Percentiles rank a stretch among this genome's conserved stretches.
Conservation (phyloP, 2,888 invertebrate species). For the Tenthredo distinguenda region DNA sequence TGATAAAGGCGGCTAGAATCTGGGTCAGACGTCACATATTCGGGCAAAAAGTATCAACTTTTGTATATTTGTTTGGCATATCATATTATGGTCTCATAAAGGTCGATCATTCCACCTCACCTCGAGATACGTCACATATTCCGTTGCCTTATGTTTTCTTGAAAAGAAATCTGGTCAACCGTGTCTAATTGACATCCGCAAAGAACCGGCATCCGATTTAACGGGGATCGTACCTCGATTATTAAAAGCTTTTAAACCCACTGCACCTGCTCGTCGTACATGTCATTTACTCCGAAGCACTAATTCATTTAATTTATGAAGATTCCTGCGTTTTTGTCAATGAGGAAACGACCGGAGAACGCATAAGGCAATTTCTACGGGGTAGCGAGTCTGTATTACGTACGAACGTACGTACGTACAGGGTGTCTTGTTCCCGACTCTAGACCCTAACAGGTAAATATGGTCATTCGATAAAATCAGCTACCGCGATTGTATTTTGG, state of each 20-base stretch:
- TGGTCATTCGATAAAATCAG: not conserved
- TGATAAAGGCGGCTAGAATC: not conserved
- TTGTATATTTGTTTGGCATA: not conserved
- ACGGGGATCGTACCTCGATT: not conserved
- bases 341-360: not conserved
- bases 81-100: not conserved
- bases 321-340: not conserved
- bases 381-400: not conserved
- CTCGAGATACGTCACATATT: not conserved
- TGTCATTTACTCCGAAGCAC: slow-evolving; percentile 14
- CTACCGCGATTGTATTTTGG: not conserved
- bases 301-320: slow-evolving; percentile 9
- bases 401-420: not conserved
- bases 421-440: not conserved
- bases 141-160: not conserved
- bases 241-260: not conserved
- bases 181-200: not conserved
- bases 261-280: not conserved
- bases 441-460: not conserved
- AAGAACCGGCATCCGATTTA: not conserved
- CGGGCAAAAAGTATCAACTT: not conserved
- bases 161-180: not conserved
- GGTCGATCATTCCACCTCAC: not conserved
- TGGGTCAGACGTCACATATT: not conserved
- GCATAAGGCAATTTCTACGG: not conserved